phyloP scores from a whole-genome alignment of 2,113 vertebrate genomes.

The Limnothrissa miodon region DNA sequence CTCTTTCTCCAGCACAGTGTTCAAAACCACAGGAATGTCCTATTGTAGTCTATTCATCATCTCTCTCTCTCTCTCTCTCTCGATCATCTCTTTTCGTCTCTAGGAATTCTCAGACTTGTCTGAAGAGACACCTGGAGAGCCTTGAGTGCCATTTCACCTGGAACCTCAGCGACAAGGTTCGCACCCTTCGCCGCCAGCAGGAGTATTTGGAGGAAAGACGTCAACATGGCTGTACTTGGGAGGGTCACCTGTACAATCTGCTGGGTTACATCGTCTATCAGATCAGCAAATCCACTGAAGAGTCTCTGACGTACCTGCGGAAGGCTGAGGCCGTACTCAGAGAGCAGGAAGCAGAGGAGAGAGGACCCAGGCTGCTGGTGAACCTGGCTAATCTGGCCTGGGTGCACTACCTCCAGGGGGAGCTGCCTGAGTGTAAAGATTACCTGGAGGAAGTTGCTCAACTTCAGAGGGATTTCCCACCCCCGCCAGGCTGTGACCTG shows the following conservation, averaged over 20 bases:
- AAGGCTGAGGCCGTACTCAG: slow-evolving; percentile 19
- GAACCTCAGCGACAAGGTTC: background rate
- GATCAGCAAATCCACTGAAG: background rate
- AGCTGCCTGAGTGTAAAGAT: background rate
- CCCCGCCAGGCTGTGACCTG: slow-evolving; percentile 13
- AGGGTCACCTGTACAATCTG: background rate
- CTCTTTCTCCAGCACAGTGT: background rate
- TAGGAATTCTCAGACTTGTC: too few relatives aligned
- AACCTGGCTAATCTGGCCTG: slow-evolving; percentile 15
- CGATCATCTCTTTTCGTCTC: background rate
- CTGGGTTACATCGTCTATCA: background rate
- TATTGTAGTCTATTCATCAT: background rate
- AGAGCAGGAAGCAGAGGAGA: background rate
- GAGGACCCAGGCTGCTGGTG: slow-evolving; percentile 6
- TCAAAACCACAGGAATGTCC: too few relatives aligned
- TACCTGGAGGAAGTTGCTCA: background rate
- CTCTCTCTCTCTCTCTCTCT: background rate
- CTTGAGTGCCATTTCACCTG: slow-evolving; percentile 33
- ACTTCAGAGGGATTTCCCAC: background rate
- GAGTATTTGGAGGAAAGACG: background rate
- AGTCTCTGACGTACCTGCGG: background rate
- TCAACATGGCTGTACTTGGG: background rate
- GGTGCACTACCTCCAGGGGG: background rate
- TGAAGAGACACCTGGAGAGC: background rate
- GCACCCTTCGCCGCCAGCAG: background rate